phyloP scores from a whole-genome alignment of 2,888 invertebrate species.

The Syrphus vitripennis region DNA sequence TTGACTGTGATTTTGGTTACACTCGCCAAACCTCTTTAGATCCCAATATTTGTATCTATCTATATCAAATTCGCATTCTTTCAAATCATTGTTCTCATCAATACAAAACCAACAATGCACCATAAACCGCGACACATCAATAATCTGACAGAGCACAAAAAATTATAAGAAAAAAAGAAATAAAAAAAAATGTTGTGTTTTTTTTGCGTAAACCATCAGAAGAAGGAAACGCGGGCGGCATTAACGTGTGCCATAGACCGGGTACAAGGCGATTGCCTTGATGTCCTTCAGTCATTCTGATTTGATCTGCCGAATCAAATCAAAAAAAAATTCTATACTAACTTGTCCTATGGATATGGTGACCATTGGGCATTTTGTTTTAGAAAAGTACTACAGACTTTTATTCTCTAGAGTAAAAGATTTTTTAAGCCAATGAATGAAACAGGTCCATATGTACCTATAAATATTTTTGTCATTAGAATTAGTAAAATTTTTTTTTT shows the following conservation, averaged over 20 bases:
- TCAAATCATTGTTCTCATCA: conserved; percentile 67
- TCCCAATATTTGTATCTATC: conserved; percentile 31
- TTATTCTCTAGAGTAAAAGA: too few relatives aligned
- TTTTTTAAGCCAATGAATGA: too few relatives aligned
- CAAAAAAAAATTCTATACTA: not conserved
- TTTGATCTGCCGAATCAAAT: conserved; percentile 59
- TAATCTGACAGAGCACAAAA: conserved; percentile 52
- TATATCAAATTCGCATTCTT: conserved; percentile 55
- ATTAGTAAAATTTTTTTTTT: too few relatives aligned
- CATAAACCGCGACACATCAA: conserved; percentile 71
- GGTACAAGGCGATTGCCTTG: conserved; percentile 47
- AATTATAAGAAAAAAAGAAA: not conserved
- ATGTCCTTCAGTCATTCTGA: conserved; percentile 67
- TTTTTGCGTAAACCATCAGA: not conserved
- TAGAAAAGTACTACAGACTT: not conserved
- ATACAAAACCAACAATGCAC: conserved; percentile 69
- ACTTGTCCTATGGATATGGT: not conserved
- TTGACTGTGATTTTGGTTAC: not conserved
- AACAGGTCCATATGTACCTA: too few relatives aligned
- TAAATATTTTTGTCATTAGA: too few relatives aligned
- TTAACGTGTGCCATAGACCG: conserved; percentile 65
- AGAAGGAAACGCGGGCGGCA: conserved; percentile 64
- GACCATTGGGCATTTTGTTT: not conserved
- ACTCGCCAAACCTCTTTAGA: not conserved
- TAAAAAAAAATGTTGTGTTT: not conserved